These are phyloP conservation scores for Neotragus pygmaeus DNA, from an alignment of 2,113 vertebrate genomes.

Conservation along the genomic window DNA sequence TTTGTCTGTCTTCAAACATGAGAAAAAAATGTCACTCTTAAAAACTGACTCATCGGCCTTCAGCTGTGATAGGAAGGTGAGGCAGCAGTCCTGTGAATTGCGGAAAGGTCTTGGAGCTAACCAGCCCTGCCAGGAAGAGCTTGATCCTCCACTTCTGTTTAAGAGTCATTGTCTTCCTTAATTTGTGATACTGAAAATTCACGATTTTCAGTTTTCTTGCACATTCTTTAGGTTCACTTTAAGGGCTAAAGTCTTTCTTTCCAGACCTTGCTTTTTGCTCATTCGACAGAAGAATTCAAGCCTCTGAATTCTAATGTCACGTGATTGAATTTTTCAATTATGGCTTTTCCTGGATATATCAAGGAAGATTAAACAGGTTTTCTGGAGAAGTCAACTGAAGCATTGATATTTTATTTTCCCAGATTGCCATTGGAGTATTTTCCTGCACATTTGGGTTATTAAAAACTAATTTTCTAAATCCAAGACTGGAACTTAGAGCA, in stretches of 20 bases:
- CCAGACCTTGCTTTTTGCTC: neutral
- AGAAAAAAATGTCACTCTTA: neutral
- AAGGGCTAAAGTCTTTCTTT: neutral
- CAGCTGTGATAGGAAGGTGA: neutral
- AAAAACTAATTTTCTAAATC: slow-evolving; percentile 1
- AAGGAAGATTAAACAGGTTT: neutral
- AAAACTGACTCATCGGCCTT: neutral
- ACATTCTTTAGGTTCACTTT: neutral
- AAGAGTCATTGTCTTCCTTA: neutral
- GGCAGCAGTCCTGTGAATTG: neutral
- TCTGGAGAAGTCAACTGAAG: neutral
- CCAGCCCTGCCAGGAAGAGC: neutral
- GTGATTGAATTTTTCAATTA: neutral
- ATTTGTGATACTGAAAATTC: neutral
- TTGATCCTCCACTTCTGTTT: neutral
- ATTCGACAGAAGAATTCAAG: neutral
- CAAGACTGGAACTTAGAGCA: neutral
- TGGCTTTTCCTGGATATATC: neutral
- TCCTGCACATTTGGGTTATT: neutral
- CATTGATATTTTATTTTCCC: neutral
- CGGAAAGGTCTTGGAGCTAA: neutral
- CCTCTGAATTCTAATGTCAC: neutral
- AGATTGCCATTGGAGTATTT: neutral
- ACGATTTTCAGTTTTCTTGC: neutral
- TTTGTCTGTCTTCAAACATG: neutral